phyloP scores from a whole-genome alignment of 35 echinoderm and acorn worm genomes.

The Acanthaster planci region DNA sequence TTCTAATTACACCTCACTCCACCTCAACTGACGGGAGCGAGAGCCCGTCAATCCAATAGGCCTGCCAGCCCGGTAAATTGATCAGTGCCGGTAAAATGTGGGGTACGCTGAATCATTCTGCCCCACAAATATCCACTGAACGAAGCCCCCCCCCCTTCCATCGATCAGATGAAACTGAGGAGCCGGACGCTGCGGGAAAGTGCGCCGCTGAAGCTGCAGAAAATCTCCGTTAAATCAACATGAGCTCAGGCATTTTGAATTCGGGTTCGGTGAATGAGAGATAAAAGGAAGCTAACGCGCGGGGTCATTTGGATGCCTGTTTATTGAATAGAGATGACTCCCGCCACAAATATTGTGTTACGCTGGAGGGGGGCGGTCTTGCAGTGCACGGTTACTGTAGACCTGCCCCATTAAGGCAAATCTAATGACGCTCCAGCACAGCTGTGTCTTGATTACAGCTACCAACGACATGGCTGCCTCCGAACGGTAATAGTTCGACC shows the following conservation, averaged over 20 bases:
- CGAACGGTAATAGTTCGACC: too few relatives aligned
- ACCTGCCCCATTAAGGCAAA: too few relatives aligned
- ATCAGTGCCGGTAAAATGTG: background rate
- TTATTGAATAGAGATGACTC: slow-evolving; percentile 21
- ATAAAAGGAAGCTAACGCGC: too few relatives aligned
- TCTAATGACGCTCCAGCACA: too few relatives aligned
- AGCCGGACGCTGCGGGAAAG: background rate
- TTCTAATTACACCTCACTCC: too few relatives aligned
- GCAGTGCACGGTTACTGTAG: too few relatives aligned
- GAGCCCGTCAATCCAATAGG: too few relatives aligned
- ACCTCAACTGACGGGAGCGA: too few relatives aligned
- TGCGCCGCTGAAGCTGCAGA: background rate
- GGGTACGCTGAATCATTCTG: background rate
- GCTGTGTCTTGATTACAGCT: too few relatives aligned
- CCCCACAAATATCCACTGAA: slow-evolving; percentile 21
- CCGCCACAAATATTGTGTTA: background rate
- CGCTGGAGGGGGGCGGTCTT: background rate
- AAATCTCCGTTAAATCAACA: slow-evolving; percentile 20
- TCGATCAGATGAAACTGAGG: slow-evolving; percentile 13
- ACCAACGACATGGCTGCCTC: too few relatives aligned
- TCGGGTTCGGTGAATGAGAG: too few relatives aligned
- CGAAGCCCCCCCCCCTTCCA: background rate
- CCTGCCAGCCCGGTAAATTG: background rate
- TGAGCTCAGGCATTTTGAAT: background rate
- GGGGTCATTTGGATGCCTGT: background rate